Base-by-base conservation (phyloP, 2,888 invertebrate genomes). In the Microctonus brassicae region DNA sequence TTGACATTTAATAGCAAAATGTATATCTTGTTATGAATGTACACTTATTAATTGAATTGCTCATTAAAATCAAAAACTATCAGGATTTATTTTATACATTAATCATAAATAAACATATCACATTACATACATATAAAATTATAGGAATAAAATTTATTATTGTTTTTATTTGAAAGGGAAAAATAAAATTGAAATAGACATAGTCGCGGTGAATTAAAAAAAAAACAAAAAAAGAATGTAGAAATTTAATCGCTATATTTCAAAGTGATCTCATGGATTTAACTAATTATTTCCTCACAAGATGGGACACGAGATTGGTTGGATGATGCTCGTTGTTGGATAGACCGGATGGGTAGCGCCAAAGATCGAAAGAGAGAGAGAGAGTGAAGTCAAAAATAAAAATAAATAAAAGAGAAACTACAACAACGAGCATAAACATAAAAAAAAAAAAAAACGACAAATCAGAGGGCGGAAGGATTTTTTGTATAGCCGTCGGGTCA, bases 401-500 rank as follows among this genome's bases (percentile, higher is more conserved):
- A 52, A 22, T 26, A 52, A 47, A 52, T 26, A 55, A 47, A 58
- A 47, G 33, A 58, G 61, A 62, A 65, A 26, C 22, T 58, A 55
- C 39, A 53, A 33, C 47, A 66, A 20, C 24, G 57, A 68, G 33
- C 24, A 72, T 33, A 70, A 64, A 47, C 36, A 72, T 60, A 72
- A 57, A 66, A 55, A 26, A 63, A 26, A 63, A 55, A 11, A 42
- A 53, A 70, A 69, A 74, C 69, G 55, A 55, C 34, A 65, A 63
- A 39, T 55, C 61, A 55, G 57, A 70, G 70, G 70, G 70, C 66
- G 64, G 75, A 72, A 75, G 70, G 70, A 75, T 68, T 70, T 63
- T 73, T 68, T 69, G 74, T 70, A 72, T 64, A 73, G 36, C 66
- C 73, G 63, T 58, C 63, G 69, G 67, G 57, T 74, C 55, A 58